Conservation (phyloP, 2,797 vertebrate genomes). For the Selene dorsalis region DNA sequence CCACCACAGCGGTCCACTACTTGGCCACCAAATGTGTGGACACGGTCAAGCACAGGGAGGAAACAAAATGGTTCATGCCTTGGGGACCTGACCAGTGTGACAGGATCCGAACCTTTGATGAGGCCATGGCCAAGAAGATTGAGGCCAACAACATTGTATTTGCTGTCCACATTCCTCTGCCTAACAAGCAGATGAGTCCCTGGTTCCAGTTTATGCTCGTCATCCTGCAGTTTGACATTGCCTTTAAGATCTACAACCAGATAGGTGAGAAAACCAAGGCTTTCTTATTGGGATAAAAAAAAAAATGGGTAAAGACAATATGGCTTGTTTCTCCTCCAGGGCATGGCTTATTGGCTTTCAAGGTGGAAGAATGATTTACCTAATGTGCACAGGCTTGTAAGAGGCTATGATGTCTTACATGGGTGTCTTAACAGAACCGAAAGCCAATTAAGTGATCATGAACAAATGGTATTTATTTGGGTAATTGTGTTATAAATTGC, state of each 20-base stretch:
- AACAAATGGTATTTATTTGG: background rate
- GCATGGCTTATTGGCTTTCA: background rate
- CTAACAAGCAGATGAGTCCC: slow-evolving; percentile 93
- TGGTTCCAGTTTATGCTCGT: slow-evolving; percentile 99
- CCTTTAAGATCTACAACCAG: slow-evolving; percentile 92
- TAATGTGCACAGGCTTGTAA: background rate
- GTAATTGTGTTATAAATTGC: background rate
- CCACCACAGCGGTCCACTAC: slow-evolving; percentile 89
- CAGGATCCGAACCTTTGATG: slow-evolving; percentile 90
- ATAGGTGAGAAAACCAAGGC: slow-evolving; percentile 86
- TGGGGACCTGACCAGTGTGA: slow-evolving; percentile 92
- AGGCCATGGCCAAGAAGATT: slow-evolving; percentile 90
- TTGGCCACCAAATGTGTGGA: slow-evolving; percentile 93
- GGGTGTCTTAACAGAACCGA: background rate
- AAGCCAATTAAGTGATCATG: background rate
- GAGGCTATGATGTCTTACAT: background rate
- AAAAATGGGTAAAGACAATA: background rate
- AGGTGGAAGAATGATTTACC: background rate
- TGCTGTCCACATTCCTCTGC: slow-evolving; percentile 90
- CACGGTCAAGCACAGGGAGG: slow-evolving; percentile 82
- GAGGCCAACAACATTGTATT: slow-evolving; percentile 98
- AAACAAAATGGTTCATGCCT: slow-evolving; percentile 91
- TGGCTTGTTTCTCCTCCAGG: slow-evolving; percentile 10
- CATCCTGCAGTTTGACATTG: slow-evolving; percentile 95
- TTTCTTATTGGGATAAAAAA: slow-evolving; percentile 7